Percentiles rank a stretch among this genome's conserved stretches.
Conservation (phyloP, 2,888 invertebrate genomes). For the Trachelus iudaicus region DNA sequence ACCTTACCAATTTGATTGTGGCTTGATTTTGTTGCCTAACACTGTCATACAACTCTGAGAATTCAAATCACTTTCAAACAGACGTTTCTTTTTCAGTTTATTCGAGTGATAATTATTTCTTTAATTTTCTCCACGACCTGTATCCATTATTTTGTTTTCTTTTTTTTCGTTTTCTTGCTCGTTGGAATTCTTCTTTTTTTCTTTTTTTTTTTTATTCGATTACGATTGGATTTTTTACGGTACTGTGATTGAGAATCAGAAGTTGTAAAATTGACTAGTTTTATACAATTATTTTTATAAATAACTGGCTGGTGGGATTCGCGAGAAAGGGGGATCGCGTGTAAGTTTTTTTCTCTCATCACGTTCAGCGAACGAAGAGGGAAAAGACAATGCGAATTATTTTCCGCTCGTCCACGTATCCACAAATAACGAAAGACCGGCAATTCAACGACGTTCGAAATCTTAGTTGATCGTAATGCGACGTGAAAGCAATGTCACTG, state of each 20-base stretch:
- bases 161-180: constrained; percentile 22
- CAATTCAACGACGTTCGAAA: neutral
- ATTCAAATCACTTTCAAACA: constrained; percentile 52
- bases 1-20: constrained; percentile 47
- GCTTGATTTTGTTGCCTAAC: constrained; percentile 62
- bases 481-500: neutral
- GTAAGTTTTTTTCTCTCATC: neutral
- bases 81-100: constrained; percentile 12
- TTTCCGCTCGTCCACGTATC: neutral
- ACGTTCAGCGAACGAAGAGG: neutral
- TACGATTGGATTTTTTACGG: constrained; percentile 47
- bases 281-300: constrained; percentile 67
- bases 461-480: neutral
- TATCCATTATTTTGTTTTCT: neutral
- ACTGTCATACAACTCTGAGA: constrained; percentile 62
- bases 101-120: neutral
- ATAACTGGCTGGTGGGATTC: constrained; percentile 61
- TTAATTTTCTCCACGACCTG: neutral
- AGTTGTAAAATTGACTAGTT: constrained; percentile 65
- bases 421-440: neutral
- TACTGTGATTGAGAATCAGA: constrained; percentile 62
- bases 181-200: constrained; percentile 14
- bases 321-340: constrained; percentile 25
- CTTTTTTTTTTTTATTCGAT: constrained; percentile 19
- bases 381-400: neutral